Conservation (phyloP, 2,797 vertebrate species). For the Hydrolagus colliei region DNA sequence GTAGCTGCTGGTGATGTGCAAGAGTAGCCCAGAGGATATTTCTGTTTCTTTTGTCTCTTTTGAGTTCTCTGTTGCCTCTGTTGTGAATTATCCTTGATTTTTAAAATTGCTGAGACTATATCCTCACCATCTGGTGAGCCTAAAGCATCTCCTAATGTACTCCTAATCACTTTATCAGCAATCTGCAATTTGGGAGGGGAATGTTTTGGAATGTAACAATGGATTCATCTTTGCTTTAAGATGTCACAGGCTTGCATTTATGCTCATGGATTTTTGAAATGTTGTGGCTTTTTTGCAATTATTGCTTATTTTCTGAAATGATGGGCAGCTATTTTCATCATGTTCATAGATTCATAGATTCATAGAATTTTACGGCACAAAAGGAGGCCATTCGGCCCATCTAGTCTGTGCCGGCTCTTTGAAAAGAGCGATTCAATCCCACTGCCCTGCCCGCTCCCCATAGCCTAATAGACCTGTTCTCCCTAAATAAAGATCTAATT, state of each 20-base stretch:
- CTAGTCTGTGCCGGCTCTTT: too few species aligned
- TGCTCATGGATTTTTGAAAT: background rate
- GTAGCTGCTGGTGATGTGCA: too few species aligned
- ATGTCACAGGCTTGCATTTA: background rate
- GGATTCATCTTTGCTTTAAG: background rate
- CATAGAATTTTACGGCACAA: too few species aligned
- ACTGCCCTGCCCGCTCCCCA: too few species aligned
- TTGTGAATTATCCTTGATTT: background rate
- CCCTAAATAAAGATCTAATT: too few species aligned
- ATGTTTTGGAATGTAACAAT: background rate
- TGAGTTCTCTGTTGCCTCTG: background rate
- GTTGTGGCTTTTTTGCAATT: background rate
- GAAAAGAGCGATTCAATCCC: too few species aligned
- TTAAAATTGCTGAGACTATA: background rate
- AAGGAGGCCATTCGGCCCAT: too few species aligned
- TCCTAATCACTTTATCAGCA: background rate
- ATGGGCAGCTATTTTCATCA: background rate
- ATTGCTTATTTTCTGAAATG: background rate
- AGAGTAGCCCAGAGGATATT: background rate
- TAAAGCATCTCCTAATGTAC: background rate
- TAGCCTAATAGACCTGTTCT: too few species aligned
- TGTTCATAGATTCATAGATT: too few species aligned
- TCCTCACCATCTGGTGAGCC: background rate
- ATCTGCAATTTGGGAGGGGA: background rate
- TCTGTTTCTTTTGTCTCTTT: background rate